These are phyloP conservation scores for Listronotus oregonensis DNA, from an alignment of 1,140 invertebrate species.

Conservation along the genomic window DNA sequence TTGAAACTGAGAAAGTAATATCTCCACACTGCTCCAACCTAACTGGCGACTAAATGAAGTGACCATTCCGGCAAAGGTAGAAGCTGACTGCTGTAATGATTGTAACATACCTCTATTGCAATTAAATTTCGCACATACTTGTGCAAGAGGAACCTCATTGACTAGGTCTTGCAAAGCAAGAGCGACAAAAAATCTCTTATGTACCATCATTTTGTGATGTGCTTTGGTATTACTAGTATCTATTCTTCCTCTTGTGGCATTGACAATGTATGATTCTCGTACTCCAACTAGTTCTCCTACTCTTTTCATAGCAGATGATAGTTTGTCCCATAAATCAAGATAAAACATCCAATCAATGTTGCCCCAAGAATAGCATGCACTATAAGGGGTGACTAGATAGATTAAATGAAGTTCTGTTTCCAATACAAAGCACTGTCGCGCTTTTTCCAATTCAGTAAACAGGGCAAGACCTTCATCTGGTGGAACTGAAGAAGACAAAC, in stretches of 20 bases:
- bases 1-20: slow-evolving; percentile 91
- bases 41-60: slow-evolving; percentile 70
- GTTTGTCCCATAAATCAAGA: slow-evolving; percentile 81
- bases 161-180: slow-evolving; percentile 92
- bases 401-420: slow-evolving; percentile 95
- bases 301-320: slow-evolving; percentile 78
- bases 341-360: slow-evolving; percentile 89
- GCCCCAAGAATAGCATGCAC: slow-evolving; percentile 75
- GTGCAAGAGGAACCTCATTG: slow-evolving; percentile 81
- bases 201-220: slow-evolving; percentile 54
- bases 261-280: slow-evolving; percentile 84
- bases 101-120: slow-evolving; percentile 89
- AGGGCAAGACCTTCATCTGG: slow-evolving; percentile 89
- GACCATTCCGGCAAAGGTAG: slow-evolving; percentile 88
- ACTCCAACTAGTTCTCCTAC: slow-evolving; percentile 93
- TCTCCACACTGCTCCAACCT: slow-evolving; percentile 90
- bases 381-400: slow-evolving; percentile 90
- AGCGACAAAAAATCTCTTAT: slow-evolving; percentile 86
- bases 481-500: slow-evolving; percentile 88
- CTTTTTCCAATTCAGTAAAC: slow-evolving; percentile 89
- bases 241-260: slow-evolving; percentile 70
- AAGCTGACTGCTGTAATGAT: slow-evolving; percentile 90
- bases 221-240: slow-evolving; percentile 41
- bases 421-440: slow-evolving; percentile 86
- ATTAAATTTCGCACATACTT: slow-evolving; percentile 82